Base-by-base conservation (phyloP, 2,113 vertebrate genomes). In the Pseudonaja textilis region DNA sequence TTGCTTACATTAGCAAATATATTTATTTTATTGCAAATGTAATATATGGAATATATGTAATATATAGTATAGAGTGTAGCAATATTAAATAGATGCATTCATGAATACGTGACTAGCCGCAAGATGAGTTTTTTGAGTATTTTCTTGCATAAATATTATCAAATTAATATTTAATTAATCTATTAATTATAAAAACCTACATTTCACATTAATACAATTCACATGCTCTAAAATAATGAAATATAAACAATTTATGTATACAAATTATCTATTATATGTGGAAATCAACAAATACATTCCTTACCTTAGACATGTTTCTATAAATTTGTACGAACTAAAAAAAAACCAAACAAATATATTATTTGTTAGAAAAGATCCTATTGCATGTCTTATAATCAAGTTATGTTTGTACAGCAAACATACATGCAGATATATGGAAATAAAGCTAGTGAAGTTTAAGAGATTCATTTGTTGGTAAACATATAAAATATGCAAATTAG, bases 261-360 rank as follows among this genome's bases (percentile, higher is more conserved):
- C 22, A 34, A 34, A 69, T 34, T 69, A 29, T 69, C 64, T 69
- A 69, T 39, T 81, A 85, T 55, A 34, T 57, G 11, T 25, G 42
- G 74, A 42, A 42, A 55, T 89, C 18, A 90, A 34, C 50, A 69
- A 91, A 56, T 25, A 92, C 42, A 86, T n/a, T n/a, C 94, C 96
- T 97, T 97, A 98, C 98, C 97, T 98, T 98, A 86, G 97, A 98
- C 98, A 98, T 98, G 92, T 96, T 97, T 85, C 93, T 12, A 11
- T 90, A 88, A 93, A 88, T 52, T 95, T 85, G 47, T 87, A 90
- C 90, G 94, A 95, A 88, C 97, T 98, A 96, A 90, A 95, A 94
- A 94, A 95, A 94, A 85, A 81, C 45, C 45, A 39, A 2, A 16
- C 57, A 74, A 81, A 87, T 90, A 0, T 0, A 93, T 45, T 91